Conservation (phyloP, 64 coral and sea anemone species). For the Actinia tenebrosa region DNA sequence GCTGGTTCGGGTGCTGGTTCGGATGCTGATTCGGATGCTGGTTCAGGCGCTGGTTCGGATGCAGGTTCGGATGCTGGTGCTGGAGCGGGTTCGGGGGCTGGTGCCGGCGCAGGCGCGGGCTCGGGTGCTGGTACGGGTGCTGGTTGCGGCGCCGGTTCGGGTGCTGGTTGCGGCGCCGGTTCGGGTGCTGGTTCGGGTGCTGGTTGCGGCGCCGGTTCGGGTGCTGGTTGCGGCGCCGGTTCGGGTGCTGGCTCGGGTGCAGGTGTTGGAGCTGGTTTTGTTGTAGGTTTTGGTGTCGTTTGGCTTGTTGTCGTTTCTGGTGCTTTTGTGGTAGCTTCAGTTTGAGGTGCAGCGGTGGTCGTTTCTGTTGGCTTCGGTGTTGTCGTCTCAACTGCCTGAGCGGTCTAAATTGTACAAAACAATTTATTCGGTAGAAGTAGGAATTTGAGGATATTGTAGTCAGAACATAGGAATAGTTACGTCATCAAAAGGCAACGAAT, state of each 20-base stretch:
- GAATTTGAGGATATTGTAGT: no score
- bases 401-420: background rate
- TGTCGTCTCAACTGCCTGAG: background rate
- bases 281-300: constrained; percentile 11
- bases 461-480: no score
- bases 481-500: no score
- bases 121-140: background rate
- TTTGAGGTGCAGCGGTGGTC: constrained; percentile 13
- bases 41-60: background rate
- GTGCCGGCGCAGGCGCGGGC: background rate
- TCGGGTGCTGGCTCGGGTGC: background rate
- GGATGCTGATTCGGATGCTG: background rate
- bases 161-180: background rate
- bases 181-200: background rate
- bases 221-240: background rate
- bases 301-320: constrained; percentile 1
- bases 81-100: background rate
- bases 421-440: no score
- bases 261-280: constrained; percentile 18
- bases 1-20: background rate
- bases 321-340: background rate
- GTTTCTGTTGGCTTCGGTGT: background rate
- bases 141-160: background rate
- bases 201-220: background rate
- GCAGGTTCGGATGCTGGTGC: background rate